Base-by-base conservation (phyloP, 2,888 invertebrate genomes). In the Apodemia zela region DNA sequence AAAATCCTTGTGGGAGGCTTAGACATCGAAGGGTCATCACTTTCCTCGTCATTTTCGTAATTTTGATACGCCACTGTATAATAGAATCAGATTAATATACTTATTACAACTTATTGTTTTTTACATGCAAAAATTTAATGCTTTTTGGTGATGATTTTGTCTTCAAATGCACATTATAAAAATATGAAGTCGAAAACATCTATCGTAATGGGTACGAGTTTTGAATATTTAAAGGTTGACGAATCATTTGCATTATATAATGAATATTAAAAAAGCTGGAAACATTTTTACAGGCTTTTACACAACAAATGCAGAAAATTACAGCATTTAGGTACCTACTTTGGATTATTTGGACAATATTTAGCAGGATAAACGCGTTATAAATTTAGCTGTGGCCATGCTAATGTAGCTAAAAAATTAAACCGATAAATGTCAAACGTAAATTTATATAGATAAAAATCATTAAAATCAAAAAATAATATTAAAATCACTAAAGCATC, bases 31-130 rank as follows among this genome's bases (percentile, higher is more conserved):
- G 75, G 74, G 42, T 90, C 89, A 65, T 89, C 87, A 0, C 80
- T 81, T 57, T 92, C 92, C 67, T 89, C 90, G 64, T 93, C 93
- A 69, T 92, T 93, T 59, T 91, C 86, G 78, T 93, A 91, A 72
- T 72, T 83, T 71, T 85, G 86, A 72, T 88, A 89, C 10, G 84
- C 74, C 72, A 80, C 84, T 87, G 81, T 66, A 66, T 63, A 63
- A 64, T 66, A 69, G 17, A 57, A 57, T 42, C 7, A 21, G 18
- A n/a, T 7, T n/a, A 35, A 54, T 62, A 62, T 3, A 45, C 38
- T 15, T 21, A 15, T 18, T 38, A 51, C 1, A 33, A 18, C 29
- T 35, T 51, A 35, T 38, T 51, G 33, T 13, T 3, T 25, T 54
- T 18, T 49, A 49, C 54, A 54, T 54, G 54, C 54, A 54, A 25